Percentiles rank a stretch among this genome's conserved stretches.
phyloP scores from a whole-genome alignment of 2,113 vertebrate species.

The Dendrocopos noguchii region DNA sequence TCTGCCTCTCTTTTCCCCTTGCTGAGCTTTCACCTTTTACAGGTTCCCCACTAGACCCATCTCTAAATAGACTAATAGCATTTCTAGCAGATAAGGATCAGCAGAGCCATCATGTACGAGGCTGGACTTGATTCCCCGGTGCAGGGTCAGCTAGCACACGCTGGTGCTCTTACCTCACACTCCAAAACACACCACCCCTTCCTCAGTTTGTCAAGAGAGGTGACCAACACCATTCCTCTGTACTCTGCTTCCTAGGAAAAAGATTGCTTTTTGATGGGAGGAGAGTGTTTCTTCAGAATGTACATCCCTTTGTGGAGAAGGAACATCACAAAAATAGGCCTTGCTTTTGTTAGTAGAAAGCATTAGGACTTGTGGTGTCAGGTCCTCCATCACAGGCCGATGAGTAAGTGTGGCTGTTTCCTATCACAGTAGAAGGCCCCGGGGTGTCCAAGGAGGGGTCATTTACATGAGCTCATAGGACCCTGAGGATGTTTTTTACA shows the following conservation, averaged over 20 bases:
- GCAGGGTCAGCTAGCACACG: neutral
- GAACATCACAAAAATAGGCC: neutral
- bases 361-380: neutral
- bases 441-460: neutral
- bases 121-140: neutral
- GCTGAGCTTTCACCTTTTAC: constrained; percentile 1
- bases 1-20: neutral
- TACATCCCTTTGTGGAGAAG: neutral
- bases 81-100: constrained; percentile 41
- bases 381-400: neutral
- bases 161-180: neutral
- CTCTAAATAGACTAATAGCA: neutral
- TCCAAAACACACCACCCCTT: neutral
- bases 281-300: neutral
- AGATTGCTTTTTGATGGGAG: neutral
- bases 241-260: neutral
- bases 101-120: neutral
- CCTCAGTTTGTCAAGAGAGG: neutral
- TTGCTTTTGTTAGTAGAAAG: neutral
- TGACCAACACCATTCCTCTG: neutral
- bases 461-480: neutral
- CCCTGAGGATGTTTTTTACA: neutral
- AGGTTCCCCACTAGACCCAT: neutral
- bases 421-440: neutral
- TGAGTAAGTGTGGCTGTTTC: neutral